Evolutionary conservation across 2,113 vertebrate species (phyloP).

Genomic region (Polypterus bichir): DNA sequence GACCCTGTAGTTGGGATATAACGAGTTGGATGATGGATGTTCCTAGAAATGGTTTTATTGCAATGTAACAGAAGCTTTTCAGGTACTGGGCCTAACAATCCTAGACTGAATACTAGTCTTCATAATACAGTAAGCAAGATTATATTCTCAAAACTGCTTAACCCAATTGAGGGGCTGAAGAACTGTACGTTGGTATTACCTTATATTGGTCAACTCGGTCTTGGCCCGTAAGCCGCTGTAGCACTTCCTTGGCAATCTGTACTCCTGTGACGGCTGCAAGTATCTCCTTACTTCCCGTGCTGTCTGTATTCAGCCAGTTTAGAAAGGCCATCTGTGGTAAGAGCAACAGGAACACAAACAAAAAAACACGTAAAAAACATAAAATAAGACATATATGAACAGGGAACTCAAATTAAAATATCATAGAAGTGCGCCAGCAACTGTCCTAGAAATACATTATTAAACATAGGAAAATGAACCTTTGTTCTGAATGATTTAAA

Average conservation of each 20-base stretch:
- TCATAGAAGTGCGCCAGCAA: no score
- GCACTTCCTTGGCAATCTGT: constrained; percentile 37
- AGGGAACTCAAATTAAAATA: no score
- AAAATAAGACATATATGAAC: no score
- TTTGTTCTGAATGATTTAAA: no score
- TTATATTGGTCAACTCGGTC: constrained; percentile 41
- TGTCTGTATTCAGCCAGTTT: constrained; percentile 39
- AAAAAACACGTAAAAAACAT: no score
- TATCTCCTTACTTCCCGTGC: constrained; percentile 27
- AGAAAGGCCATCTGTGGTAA: constrained; percentile 37
- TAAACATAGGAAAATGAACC: no score
- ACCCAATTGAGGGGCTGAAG: not conserved
- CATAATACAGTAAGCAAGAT: not conserved
- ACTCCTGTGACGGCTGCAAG: constrained; percentile 33
- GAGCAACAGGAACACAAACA: not conserved
- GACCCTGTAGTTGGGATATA: no score
- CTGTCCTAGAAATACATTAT: no score
- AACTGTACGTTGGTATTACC: constrained; percentile 21
- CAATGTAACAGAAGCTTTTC: not conserved
- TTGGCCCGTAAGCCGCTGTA: constrained; percentile 40
- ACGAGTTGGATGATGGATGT: not conserved
- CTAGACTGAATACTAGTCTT: not conserved
- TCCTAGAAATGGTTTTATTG: not conserved
- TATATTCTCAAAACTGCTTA: not conserved
- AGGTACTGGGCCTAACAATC: not conserved